phyloP scores from a whole-genome alignment of 2,888 invertebrate species.

The Hololepta plana region DNA sequence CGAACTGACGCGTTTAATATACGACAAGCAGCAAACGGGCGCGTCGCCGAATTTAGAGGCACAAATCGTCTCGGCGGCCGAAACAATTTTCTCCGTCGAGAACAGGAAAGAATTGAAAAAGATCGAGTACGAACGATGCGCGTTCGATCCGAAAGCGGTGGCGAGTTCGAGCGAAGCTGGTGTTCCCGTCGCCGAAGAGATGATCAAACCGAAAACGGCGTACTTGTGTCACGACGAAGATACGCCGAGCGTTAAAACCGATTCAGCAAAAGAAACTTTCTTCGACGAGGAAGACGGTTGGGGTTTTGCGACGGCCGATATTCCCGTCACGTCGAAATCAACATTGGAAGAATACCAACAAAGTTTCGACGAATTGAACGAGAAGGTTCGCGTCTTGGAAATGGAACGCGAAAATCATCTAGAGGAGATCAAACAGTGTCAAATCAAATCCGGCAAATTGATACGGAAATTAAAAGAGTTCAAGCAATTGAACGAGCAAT shows the following conservation, averaged over 20 bases:
- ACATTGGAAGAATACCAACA: conserved; percentile 32
- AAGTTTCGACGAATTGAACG: conserved; percentile 33
- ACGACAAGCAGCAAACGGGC: conserved; percentile 13
- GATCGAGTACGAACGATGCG: conserved; percentile 9
- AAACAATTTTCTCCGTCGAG: too few species aligned
- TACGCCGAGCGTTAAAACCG: conserved; percentile 7
- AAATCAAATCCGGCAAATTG: conserved; percentile 58
- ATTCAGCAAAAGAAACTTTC: conserved; percentile 8
- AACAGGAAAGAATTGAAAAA: conserved; percentile 8
- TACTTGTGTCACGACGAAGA: conserved; percentile 20
- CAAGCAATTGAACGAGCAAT: conserved; percentile 46
- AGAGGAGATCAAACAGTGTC: conserved; percentile 42
- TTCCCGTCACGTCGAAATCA: too few species aligned
- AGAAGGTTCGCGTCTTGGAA: conserved; percentile 38
- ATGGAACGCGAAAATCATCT: conserved; percentile 36
- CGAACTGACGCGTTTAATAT: conserved; percentile 21
- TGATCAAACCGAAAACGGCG: conserved; percentile 15
- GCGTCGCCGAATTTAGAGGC: conserved; percentile 9
- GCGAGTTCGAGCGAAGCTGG: conserved; percentile 6
- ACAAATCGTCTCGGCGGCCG: conserved; percentile 12
- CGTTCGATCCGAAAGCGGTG: not conserved
- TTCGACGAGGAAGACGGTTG: conserved; percentile 38
- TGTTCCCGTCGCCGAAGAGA: conserved; percentile 14
- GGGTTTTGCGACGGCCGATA: conserved; percentile 39
- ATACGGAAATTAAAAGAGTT: conserved; percentile 72